Base-by-base conservation (phyloP, 2,113 vertebrate species). In the Sylvietta virens region DNA sequence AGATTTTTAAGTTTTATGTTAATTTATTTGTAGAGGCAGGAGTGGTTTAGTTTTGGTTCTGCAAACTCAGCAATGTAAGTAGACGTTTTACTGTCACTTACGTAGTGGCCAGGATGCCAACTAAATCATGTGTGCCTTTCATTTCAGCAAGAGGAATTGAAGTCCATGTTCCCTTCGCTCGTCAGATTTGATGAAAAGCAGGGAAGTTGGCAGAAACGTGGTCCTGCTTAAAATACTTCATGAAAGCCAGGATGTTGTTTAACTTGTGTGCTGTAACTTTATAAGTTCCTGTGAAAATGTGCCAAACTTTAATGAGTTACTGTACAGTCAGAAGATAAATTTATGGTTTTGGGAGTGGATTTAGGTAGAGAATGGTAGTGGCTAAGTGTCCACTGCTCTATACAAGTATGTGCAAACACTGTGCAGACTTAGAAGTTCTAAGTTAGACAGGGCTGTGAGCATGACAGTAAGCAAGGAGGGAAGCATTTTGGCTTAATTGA, bases 131-230 rank as follows among this genome's bases (percentile, higher is more conserved):
- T 40, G 61, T 89, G 58, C 51, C 53, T 79, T 87, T 95, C 6
- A 11, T 81, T 92, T 84, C 66, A 69, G 82, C 61, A 66, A 54
- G 83, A 79, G 73, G 31, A 64, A 56, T 37, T 66, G 42, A 69
- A 69, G 66, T 54, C 27, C 58, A 1, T 22, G 45, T 85, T 89
- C 84, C 81, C 48, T 64, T 81, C 83, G 62, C 86, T 76, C 28
- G 78, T 95, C 93, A 90, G 81, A 33, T 85, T 72, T 95, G 93
- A 95, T 79, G 78, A 90, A 94, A 95, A 96, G 81, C 95, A 92
- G 93, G 13, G 57, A 86, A 84, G 89, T 58, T 95, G 91, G 91
- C 94, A 95, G 78, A 87, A 95, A 80, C 4, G 0, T 50, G 61
- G 51, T 76, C 71, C 84, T 87, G 64, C 78, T 81, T 64, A 60